Evolutionary conservation across 2,113 vertebrate species (phyloP).

Genomic region (Scopus umbretta): DNA sequence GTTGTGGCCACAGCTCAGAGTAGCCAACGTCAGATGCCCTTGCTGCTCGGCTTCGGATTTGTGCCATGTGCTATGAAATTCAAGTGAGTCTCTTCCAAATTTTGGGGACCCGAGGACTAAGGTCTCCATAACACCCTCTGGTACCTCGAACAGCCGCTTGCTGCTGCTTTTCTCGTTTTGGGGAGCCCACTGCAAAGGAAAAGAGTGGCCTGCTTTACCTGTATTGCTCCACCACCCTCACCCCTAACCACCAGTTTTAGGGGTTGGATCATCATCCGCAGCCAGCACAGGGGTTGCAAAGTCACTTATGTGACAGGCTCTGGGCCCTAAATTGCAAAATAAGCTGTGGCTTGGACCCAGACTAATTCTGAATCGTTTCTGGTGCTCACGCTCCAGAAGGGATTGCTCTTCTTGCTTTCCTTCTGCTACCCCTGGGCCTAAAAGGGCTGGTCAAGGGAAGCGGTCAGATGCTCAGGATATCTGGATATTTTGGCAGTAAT

Average conservation of each 20-base stretch:
- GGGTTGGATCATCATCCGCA: not conserved
- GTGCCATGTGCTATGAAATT: not conserved
- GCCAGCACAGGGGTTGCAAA: not conserved
- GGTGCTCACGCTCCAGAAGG: not conserved
- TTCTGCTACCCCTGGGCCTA: not conserved
- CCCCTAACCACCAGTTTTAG: not conserved
- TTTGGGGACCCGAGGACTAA: not conserved
- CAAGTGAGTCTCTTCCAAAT: not conserved
- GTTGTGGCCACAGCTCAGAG: too few relatives aligned
- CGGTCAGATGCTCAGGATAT: not conserved
- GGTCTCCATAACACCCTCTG: not conserved
- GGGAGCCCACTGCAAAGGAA: not conserved
- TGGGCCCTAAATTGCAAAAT: not conserved
- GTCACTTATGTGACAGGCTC: not conserved
- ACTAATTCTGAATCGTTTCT: not conserved
- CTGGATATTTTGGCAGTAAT: not conserved
- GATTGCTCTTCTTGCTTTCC: not conserved
- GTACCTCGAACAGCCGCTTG: not conserved
- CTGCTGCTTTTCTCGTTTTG: not conserved
- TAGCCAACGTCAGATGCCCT: accelerated
- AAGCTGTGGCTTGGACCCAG: not conserved
- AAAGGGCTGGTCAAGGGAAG: not conserved
- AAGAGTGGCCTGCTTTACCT: not conserved
- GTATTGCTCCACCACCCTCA: not conserved
- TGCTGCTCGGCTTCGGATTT: not conserved